phyloP scores from a whole-genome alignment of 2,888 invertebrate species.

The Dicycla oo region DNA sequence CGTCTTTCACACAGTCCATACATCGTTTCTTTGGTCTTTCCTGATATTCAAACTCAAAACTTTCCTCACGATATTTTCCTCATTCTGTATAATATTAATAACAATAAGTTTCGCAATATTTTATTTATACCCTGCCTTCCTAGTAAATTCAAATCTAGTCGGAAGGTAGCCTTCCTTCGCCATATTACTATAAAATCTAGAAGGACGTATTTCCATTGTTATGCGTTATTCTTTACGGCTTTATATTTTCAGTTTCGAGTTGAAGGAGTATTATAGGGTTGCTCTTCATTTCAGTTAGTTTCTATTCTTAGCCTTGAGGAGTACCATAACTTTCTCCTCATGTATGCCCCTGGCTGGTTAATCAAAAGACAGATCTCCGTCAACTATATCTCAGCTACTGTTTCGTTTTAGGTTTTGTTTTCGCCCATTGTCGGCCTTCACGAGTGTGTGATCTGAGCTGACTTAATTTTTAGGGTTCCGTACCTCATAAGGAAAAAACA shows the following conservation, averaged over 20 bases:
- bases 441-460: too few relatives aligned
- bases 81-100: too few relatives aligned
- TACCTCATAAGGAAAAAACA: too few relatives aligned
- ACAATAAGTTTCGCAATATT: conserved; percentile 52
- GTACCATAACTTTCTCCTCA: neutral
- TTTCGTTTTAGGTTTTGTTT: too few relatives aligned
- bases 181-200: conserved; percentile 50
- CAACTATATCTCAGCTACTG: neutral
- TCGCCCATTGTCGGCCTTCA: neutral
- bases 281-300: neutral
- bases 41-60: too few relatives aligned
- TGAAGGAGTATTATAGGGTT: too few relatives aligned
- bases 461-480: neutral
- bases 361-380: neutral
- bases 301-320: neutral
- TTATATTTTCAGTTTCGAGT: neutral
- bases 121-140: conserved; percentile 41
- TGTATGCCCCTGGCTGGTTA: neutral
- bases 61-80: too few relatives aligned
- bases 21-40: too few relatives aligned
- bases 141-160: conserved; percentile 44
- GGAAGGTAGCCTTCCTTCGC: conserved; percentile 6
- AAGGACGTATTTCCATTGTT: conserved; percentile 35
- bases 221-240: neutral
- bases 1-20: too few relatives aligned